Percentiles rank a stretch among this genome's conserved stretches.
Conservation (phyloP, 2,113 vertebrate species). For the Sylvia atricapilla region DNA sequence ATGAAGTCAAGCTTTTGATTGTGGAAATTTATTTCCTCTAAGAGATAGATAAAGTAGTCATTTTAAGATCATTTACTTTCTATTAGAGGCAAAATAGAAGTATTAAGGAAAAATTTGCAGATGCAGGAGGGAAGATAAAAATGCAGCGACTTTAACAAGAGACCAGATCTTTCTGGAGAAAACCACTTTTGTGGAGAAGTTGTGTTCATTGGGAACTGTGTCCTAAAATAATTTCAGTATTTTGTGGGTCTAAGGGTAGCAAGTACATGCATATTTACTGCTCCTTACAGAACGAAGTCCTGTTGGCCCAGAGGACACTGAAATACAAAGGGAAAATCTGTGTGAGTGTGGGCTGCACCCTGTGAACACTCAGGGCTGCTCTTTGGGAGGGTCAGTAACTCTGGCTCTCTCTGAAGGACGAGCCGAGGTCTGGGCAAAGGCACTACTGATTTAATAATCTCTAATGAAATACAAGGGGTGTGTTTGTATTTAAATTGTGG, state of each 20-base stretch:
- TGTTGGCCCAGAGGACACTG: not conserved
- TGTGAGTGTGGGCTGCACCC: not conserved
- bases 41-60: not conserved
- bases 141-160: not conserved
- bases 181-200: not conserved
- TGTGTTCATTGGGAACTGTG: not conserved
- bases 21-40: not conserved
- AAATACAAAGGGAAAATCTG: not conserved
- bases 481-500: slow-evolving; percentile 25
- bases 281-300: not conserved
- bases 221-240: not conserved
- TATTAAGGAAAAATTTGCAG: not conserved
- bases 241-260: not conserved
- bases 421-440: not conserved
- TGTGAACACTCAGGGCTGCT: not conserved
- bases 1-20: not conserved
- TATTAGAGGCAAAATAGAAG: not conserved
- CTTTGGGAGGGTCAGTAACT: not conserved
- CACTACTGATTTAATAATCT: not conserved
- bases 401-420: not conserved
- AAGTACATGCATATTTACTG: not conserved
- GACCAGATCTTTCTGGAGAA: not conserved
- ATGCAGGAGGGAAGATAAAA: not conserved
- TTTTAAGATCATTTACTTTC: not conserved
- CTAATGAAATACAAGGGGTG: not conserved